Evolutionary conservation across 2,113 vertebrate species (phyloP), one percentile per base, ranked within the genome.

Genomic region (Irena cyanogastra): DNA sequence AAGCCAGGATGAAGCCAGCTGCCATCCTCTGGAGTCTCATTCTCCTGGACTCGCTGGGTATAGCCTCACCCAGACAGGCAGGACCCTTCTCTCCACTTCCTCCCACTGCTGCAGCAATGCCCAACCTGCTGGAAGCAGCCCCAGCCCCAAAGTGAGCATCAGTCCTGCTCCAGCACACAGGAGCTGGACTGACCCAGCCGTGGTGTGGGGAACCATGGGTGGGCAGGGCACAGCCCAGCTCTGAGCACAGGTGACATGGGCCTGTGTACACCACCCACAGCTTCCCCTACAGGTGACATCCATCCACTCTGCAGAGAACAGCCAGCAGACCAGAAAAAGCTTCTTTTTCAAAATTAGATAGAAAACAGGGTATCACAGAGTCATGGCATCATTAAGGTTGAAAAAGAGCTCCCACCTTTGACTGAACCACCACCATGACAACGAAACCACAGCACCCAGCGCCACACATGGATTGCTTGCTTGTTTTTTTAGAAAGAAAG

Each of bases 181-280:
- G 23, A 42, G 53, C 42, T 59, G n/a, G n/a, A n/a, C n/a, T n/a
- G 72, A 21, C 8, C n/a, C 50, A 17, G 63, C 12, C 7, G 1
- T 0, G 8, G 16, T 1, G 31, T 4, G 8, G 28, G 42, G 37
- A 16, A 19, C 3, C 1, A 0, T 18, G n/a, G 8, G 11, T 0
- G 2, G 60, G 75, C 50, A 75, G 85, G 47, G 52, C 2, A 19
- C 52, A 54, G 7, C 31, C 39, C 11, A 3, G 33, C 37, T 23
- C 33, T 8, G 9, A 3, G 21, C 1, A 1, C 5, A 2, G 0
- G 1, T 3, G 35, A 42, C 16, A 52, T 6, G 4, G 11, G 23
- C 20, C 26, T 50, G 16, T 2, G 39, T 2, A 21, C 8, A 31
- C 2, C n/a, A 20, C 44, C 27, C 16, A 71, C 26, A 31, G 37